Percentiles rank a stretch among this genome's conserved stretches.
Evolutionary conservation across 2,113 vertebrate species (phyloP).

Genomic region (Phycodurus eques): DNA sequence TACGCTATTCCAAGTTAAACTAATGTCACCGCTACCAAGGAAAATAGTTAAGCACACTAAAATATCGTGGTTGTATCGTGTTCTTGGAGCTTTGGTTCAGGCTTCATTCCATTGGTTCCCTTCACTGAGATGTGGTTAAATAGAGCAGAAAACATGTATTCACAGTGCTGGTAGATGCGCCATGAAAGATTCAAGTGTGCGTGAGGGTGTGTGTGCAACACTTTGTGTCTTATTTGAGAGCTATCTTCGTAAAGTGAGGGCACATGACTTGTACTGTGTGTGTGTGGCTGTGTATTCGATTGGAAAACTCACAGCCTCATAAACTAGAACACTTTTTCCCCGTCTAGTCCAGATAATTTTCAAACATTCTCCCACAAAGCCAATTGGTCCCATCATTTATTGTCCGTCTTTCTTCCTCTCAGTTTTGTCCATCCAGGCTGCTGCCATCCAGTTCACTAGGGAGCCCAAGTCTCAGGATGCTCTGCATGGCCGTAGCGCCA

Average conservation of each 20-base stretch:
- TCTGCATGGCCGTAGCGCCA: constrained; percentile 89
- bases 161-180: constrained; percentile 6
- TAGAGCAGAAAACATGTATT: constrained; percentile 45
- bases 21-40: not conserved
- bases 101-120: constrained; percentile 6
- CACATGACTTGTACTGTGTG: constrained; percentile 10
- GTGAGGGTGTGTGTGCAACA: constrained; percentile 20
- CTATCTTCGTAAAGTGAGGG: constrained; percentile 15
- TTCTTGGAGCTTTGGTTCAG: constrained; percentile 3
- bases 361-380: constrained; percentile 43
- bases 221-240: constrained; percentile 17
- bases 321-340: constrained; percentile 14
- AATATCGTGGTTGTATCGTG: not conserved
- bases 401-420: constrained; percentile 13
- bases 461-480: constrained; percentile 95
- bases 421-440: constrained; percentile 67
- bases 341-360: constrained; percentile 38
- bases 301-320: constrained; percentile 4
- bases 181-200: constrained; percentile 37
- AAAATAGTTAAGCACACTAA: not conserved
- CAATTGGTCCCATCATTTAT: constrained; percentile 38
- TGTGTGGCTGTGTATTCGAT: constrained; percentile 4
- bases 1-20: not conserved
- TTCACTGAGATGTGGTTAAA: constrained; percentile 25
- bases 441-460: constrained; percentile 83